Conservation (phyloP, 2,797 vertebrate species). For the Myotis daubentonii region DNA sequence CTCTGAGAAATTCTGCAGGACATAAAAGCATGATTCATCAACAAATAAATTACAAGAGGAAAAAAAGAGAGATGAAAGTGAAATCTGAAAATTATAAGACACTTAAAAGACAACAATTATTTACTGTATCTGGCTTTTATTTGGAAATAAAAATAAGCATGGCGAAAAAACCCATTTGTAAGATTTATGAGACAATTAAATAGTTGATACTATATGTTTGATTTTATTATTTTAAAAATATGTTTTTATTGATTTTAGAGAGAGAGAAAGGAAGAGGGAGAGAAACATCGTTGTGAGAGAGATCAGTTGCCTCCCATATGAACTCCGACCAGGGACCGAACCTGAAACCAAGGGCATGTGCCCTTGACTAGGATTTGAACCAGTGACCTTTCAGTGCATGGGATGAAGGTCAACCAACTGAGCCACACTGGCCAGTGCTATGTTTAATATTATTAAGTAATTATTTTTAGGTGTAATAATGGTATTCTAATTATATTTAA, state of each 20-base stretch:
- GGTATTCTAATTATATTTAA: not conserved
- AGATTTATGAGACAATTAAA: not conserved
- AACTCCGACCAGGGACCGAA: too few species aligned
- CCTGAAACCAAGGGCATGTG: too few species aligned
- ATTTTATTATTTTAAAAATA: not conserved
- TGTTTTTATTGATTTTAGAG: too few species aligned
- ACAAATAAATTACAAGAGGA: not conserved
- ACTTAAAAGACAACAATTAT: not conserved
- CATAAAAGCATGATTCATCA: not conserved
- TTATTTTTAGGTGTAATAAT: not conserved
- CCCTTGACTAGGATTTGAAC: too few species aligned
- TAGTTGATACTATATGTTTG: not conserved
- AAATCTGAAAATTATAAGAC: not conserved
- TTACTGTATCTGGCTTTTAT: not conserved
- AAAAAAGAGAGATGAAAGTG: not conserved
- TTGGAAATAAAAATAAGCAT: not conserved
- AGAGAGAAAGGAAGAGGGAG: too few species aligned
- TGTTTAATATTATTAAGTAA: conserved; percentile 14
- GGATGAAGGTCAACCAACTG: too few species aligned
- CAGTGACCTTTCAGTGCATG: too few species aligned
- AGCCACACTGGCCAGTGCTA: not conserved
- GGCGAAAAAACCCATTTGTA: not conserved
- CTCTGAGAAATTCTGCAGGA: not conserved
- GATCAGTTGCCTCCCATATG: too few species aligned
- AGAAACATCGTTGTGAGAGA: too few species aligned